Evolutionary conservation across 2,888 invertebrate genomes (phyloP).

Genomic region (Diploptera punctata): DNA sequence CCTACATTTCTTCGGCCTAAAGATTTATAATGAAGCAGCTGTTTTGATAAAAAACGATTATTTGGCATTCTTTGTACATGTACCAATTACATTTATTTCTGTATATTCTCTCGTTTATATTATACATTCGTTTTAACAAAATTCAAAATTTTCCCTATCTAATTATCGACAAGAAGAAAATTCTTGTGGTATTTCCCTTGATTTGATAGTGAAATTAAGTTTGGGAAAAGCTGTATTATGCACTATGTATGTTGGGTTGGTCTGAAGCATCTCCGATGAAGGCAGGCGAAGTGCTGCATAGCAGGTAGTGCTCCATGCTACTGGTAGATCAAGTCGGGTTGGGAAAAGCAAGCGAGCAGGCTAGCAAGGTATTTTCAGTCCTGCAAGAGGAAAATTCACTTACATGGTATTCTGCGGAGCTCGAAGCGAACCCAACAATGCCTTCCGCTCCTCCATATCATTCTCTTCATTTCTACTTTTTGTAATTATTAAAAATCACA

Average conservation of each 20-base stretch:
- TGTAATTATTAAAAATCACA: constrained; percentile 1
- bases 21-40: too few relatives aligned
- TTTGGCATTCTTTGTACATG: too few relatives aligned
- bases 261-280: neutral
- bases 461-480: neutral
- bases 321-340: constrained; percentile 11
- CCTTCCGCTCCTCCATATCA: constrained; percentile 24
- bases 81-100: too few relatives aligned
- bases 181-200: too few relatives aligned
- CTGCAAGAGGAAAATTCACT: constrained; percentile 22
- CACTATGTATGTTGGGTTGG: neutral
- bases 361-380: constrained; percentile 25
- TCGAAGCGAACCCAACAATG: constrained; percentile 2
- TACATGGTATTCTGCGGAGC: constrained; percentile 33
- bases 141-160: too few relatives aligned
- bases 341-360: constrained; percentile 12
- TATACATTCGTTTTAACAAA: too few relatives aligned
- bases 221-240: neutral
- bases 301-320: constrained; percentile 19
- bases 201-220: too few relatives aligned
- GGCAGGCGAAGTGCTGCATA: constrained; percentile 10
- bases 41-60: too few relatives aligned
- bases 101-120: too few relatives aligned
- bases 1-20: too few relatives aligned
- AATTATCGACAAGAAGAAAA: too few relatives aligned